A percentile compares a stretch with the other conserved stretches of the same genome.
These are phyloP conservation scores for Thunnus thynnus DNA, from an alignment of 2,113 vertebrate species.

Conservation along the genomic window DNA sequence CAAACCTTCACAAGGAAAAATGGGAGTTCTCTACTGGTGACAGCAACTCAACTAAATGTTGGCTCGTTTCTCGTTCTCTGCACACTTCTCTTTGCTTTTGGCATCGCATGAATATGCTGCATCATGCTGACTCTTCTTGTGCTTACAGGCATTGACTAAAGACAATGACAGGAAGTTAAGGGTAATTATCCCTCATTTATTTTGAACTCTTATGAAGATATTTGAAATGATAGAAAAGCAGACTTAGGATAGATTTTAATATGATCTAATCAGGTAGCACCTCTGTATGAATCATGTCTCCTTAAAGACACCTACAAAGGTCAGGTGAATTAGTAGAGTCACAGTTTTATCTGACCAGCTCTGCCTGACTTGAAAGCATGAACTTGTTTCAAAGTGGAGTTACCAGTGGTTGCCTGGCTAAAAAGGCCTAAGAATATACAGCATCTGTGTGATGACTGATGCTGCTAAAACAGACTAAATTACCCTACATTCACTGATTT, in stretches of 20 bases:
- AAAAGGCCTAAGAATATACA: not conserved
- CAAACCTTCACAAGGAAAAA: not conserved
- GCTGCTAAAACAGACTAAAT: not conserved
- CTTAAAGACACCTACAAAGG: constrained; percentile 36
- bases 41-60: constrained; percentile 27
- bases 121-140: constrained; percentile 72
- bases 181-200: constrained; percentile 76
- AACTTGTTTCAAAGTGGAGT: constrained; percentile 16
- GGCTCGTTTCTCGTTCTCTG: constrained; percentile 22
- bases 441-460: not conserved
- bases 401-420: constrained; percentile 7
- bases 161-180: constrained; percentile 73
- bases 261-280: not conserved
- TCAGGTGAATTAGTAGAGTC: constrained; percentile 24
- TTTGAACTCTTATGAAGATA: constrained; percentile 17
- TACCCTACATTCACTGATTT: not conserved
- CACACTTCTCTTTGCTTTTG: constrained; percentile 12
- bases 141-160: constrained; percentile 82
- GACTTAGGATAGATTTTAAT: constrained; percentile 7
- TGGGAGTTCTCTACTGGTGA: constrained; percentile 31
- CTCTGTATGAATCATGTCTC: constrained; percentile 8
- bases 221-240: not conserved
- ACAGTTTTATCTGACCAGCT: constrained; percentile 14
- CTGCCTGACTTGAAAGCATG: constrained; percentile 1
- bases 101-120: constrained; percentile 36